Evolutionary conservation across 2,888 invertebrate genomes (phyloP).

Genomic region (Pristionchus exspectatus): DNA sequence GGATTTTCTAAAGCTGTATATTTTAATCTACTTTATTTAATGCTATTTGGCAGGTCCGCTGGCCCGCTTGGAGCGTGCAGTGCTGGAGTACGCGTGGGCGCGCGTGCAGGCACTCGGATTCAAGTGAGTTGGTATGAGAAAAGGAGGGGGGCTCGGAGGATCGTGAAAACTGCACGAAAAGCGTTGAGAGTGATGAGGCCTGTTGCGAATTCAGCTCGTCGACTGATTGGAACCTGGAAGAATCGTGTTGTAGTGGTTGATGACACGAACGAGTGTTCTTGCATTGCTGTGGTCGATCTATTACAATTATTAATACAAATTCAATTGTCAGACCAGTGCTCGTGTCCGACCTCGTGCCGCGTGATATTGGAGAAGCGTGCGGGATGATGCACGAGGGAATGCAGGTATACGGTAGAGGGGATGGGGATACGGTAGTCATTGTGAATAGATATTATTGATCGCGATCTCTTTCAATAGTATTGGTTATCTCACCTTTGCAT

Average conservation of each 20-base stretch:
- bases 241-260: neutral
- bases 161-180: too few relatives aligned
- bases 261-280: neutral
- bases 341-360: constrained; percentile 74
- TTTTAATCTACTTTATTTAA: constrained; percentile 16
- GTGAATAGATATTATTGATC: too few relatives aligned
- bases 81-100: constrained; percentile 66
- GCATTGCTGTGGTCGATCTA: too few relatives aligned
- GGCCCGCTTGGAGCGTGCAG: constrained; percentile 62
- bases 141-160: too few relatives aligned
- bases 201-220: too few relatives aligned
- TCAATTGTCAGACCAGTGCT: constrained; percentile 46
- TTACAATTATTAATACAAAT: too few relatives aligned
- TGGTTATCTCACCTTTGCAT: too few relatives aligned
- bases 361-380: constrained; percentile 71
- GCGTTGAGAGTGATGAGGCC: too few relatives aligned
- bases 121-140: too few relatives aligned
- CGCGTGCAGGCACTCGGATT: constrained; percentile 64
- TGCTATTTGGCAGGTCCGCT: constrained; percentile 59
- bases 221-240: too few relatives aligned
- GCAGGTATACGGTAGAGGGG: constrained; percentile 25
- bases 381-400: constrained; percentile 66
- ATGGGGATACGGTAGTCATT: neutral
- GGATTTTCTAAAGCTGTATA: neutral
- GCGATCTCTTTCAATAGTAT: too few relatives aligned